A percentile compares a stretch with the other conserved stretches of the same genome.
Conservation (phyloP, 2,113 vertebrate genomes). For the Mastomys natalensis region DNA sequence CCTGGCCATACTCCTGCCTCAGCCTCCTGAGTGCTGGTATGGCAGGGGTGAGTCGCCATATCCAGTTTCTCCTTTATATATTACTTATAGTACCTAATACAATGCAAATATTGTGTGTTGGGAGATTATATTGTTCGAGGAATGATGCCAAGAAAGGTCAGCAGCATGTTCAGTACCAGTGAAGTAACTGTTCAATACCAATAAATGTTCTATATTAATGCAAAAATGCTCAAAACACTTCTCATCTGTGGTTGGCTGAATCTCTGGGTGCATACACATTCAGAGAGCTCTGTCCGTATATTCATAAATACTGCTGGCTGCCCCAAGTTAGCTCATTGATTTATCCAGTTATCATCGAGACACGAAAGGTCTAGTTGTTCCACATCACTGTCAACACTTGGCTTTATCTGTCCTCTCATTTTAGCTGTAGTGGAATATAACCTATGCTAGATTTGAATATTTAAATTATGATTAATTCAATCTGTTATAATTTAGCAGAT, state of each 20-base stretch:
- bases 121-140: not conserved
- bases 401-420: not conserved
- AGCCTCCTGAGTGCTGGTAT: not conserved
- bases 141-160: not conserved
- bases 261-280: not conserved
- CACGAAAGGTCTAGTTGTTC: not conserved
- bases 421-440: not conserved
- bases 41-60: not conserved
- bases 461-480: slow-evolving; percentile 11
- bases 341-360: not conserved
- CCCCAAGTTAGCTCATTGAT: not conserved
- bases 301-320: not conserved
- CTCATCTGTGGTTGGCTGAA: not conserved
- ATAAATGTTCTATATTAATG: not conserved
- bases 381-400: not conserved
- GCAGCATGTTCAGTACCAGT: not conserved
- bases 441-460: not conserved
- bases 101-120: not conserved
- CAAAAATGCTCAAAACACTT: not conserved
- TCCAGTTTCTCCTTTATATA: not conserved
- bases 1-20: not conserved
- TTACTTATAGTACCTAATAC: not conserved
- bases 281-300: not conserved
- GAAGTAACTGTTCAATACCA: not conserved
- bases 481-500: slow-evolving; percentile 15